phyloP scores from a whole-genome alignment of 2,797 vertebrate genomes.

The Lemur catta region DNA sequence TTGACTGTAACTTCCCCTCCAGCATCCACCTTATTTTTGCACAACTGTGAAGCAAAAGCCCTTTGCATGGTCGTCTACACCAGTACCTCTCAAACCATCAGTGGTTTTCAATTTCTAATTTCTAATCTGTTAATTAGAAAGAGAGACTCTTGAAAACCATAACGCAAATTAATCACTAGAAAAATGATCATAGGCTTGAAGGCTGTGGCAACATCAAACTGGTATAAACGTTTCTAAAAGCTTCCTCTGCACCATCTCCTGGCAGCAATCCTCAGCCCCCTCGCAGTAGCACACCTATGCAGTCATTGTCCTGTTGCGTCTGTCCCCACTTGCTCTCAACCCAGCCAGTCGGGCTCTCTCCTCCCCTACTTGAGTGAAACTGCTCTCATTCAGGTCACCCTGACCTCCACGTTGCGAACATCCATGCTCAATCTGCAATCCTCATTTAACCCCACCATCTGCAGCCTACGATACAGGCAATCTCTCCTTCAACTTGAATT shows the following conservation, averaged over 20 bases:
- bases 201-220: neutral
- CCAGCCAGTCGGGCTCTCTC: neutral
- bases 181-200: neutral
- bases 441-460: neutral
- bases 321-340: neutral
- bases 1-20: neutral
- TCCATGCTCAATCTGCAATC: neutral
- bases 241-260: neutral
- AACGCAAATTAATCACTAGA: neutral
- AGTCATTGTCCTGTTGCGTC: neutral
- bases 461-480: neutral
- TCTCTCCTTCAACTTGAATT: neutral
- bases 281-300: fast-evolving
- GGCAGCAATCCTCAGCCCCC: fast-evolving
- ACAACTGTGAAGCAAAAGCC: neutral
- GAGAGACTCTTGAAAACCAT: neutral
- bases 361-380: neutral
- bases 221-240: neutral
- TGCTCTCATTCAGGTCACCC: neutral
- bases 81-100: neutral
- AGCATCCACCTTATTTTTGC: neutral
- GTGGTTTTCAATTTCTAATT: neutral
- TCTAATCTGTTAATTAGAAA: neutral
- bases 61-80: neutral
- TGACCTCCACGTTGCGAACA: neutral